A percentile compares a stretch with the other conserved stretches of the same genome.
These are phyloP conservation scores for Mus spicilegus DNA, from an alignment of 2,113 vertebrate species.

Conservation along the genomic window DNA sequence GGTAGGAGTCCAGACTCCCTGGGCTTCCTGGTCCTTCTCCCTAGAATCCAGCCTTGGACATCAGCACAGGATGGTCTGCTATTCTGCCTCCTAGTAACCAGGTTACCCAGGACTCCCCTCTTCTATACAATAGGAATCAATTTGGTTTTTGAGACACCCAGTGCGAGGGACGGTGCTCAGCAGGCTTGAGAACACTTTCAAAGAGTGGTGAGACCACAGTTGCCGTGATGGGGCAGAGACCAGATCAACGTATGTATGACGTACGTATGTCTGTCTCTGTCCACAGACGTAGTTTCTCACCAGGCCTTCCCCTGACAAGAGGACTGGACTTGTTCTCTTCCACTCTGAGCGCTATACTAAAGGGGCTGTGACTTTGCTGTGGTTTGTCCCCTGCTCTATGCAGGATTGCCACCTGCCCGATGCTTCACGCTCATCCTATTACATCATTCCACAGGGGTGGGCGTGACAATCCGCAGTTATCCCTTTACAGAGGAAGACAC, in stretches of 20 bases:
- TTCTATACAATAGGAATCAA: background rate
- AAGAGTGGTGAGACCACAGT: background rate
- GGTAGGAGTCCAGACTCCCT: background rate
- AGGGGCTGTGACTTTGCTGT: background rate
- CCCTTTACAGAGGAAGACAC: background rate
- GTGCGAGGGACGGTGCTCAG: accelerated
- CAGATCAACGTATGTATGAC: background rate
- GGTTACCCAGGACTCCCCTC: too few relatives aligned
- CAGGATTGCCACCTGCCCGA: background rate
- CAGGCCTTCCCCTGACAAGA: too few relatives aligned
- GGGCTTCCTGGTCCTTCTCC: background rate
- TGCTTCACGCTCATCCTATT: background rate
- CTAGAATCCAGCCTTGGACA: background rate
- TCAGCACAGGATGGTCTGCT: accelerated
- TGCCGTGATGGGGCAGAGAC: accelerated
- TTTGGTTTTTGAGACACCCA: background rate
- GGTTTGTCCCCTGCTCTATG: background rate
- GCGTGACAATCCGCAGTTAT: background rate
- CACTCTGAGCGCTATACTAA: background rate
- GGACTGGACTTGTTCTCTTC: too few relatives aligned
- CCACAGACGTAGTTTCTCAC: background rate
- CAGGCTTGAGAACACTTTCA: background rate
- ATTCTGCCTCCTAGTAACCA: accelerated
- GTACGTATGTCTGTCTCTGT: too few relatives aligned
- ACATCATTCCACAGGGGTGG: accelerated